Evolutionary conservation across 2,797 vertebrate genomes (phyloP), one percentile per base, ranked within the genome.

Genomic region (Gambusia yucatana): DNA sequence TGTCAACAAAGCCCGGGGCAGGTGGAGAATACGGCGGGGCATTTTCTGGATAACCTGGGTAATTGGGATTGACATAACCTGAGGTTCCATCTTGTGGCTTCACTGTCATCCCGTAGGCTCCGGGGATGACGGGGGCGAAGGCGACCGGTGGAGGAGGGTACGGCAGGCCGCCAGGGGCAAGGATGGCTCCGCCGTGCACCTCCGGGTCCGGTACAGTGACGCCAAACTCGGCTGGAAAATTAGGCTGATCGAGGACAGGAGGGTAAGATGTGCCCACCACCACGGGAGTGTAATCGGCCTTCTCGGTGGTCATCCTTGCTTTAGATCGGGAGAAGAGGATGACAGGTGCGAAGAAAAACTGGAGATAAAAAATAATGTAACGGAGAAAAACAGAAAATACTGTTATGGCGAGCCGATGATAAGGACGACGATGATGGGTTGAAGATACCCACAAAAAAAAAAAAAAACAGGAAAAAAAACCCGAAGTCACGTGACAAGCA

Each of bases 271-370:
- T 13, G 0, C 46, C 83, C 46, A 69, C 83, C 1, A 77, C 69
- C 8, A 80, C 10, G 0, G 78, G 67, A 22, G 55, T 20, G 75
- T 84, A 93, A 6, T 50, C 71, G 0, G 72, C 82, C 82, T 83
- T 93, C 61, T 91, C 87, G 25, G 88, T 85, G 59, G 43, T 78
- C 94, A 93, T 94, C 76, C 76, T 78, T 73, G 71, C 48, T 52
- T 71, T n/a, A 4, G 76, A 50, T 72, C 70, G 1, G 81, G 50
- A 76, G 63, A 41, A 77, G 73, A 82, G 76, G 50, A 63, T 28
- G 55, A 8, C 55, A 71, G 17, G 0, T 55, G 5, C 0, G 72
- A 1, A 22, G 52, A 3, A 10, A 20, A 4, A 46, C 7, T 17
- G n/a, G 5, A 43, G 65, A 1, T 30, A 28, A 57, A 52, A 50